phyloP scores from a whole-genome alignment of 1,140 invertebrate genomes.

The Polypedilum pembai region DNA sequence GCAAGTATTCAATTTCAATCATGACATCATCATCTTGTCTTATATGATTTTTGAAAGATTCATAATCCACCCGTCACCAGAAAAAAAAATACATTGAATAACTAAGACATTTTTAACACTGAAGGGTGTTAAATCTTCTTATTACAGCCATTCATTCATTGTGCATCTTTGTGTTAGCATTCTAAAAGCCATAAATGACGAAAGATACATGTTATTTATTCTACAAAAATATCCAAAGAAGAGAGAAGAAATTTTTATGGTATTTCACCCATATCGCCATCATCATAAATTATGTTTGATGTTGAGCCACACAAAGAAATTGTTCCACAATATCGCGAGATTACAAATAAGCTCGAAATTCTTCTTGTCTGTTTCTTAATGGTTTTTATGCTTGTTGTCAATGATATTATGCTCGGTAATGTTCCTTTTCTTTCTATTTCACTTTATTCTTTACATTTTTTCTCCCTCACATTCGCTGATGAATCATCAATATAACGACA shows the following conservation, averaged over 20 bases:
- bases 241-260: not conserved
- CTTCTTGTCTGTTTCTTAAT: not conserved
- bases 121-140: conserved; percentile 12
- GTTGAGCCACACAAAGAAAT: not conserved
- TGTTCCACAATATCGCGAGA: not conserved
- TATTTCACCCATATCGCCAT: conserved; percentile 11
- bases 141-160: not conserved
- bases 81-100: not conserved
- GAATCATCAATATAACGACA: not conserved
- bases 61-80: not conserved
- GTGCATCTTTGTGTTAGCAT: not conserved
- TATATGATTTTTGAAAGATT: not conserved
- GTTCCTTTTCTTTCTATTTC: not conserved
- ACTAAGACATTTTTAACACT: not conserved
- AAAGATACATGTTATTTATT: not conserved
- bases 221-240: not conserved
- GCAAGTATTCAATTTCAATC: conserved; percentile 9
- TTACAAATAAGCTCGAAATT: not conserved
- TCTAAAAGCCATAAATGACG: conserved; percentile 12
- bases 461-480: not conserved
- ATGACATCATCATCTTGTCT: conserved; percentile 12
- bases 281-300: conserved; percentile 11
- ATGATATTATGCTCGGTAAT: conserved; percentile 5
- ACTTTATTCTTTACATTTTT: too few species aligned
- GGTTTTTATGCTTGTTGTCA: conserved; percentile 5